phyloP scores from a whole-genome alignment of 2,888 invertebrate species.

The Parnassius mnemosyne region DNA sequence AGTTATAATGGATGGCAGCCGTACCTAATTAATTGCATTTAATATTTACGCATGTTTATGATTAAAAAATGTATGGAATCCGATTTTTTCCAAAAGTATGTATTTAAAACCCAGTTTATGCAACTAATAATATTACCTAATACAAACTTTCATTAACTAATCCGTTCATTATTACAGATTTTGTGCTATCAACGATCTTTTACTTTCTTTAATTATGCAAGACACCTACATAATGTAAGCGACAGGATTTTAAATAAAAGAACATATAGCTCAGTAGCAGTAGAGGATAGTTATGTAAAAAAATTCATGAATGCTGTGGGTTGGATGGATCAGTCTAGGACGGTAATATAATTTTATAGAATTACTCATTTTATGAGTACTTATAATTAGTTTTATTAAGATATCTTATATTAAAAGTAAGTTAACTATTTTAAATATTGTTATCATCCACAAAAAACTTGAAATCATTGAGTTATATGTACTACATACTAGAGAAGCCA shows the following conservation, averaged over 20 bases:
- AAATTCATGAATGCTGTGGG: constrained; percentile 82
- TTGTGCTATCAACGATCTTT: constrained; percentile 37
- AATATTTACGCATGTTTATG: no score
- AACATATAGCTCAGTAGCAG: constrained; percentile 53
- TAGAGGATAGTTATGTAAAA: constrained; percentile 76
- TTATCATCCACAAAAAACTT: no score
- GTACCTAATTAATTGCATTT: no score
- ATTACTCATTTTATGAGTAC: no score
- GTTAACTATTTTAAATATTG: no score
- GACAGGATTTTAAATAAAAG: constrained; percentile 34
- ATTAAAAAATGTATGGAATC: constrained; percentile 40
- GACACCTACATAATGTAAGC: constrained; percentile 32
- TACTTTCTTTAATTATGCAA: constrained; percentile 43
- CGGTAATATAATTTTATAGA: constrained; percentile 54
- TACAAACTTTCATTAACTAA: not conserved
- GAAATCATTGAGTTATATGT: no score
- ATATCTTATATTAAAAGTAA: no score
- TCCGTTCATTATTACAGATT: constrained; percentile 37
- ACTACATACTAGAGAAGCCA: no score
- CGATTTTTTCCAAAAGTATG: constrained; percentile 42
- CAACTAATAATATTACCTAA: no score
- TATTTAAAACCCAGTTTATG: constrained; percentile 12
- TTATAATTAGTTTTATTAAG: no score
- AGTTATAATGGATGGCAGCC: no score
- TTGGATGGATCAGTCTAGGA: constrained; percentile 78